Conservation (phyloP, 2,797 vertebrate species). For the Erithacus rubecula region DNA sequence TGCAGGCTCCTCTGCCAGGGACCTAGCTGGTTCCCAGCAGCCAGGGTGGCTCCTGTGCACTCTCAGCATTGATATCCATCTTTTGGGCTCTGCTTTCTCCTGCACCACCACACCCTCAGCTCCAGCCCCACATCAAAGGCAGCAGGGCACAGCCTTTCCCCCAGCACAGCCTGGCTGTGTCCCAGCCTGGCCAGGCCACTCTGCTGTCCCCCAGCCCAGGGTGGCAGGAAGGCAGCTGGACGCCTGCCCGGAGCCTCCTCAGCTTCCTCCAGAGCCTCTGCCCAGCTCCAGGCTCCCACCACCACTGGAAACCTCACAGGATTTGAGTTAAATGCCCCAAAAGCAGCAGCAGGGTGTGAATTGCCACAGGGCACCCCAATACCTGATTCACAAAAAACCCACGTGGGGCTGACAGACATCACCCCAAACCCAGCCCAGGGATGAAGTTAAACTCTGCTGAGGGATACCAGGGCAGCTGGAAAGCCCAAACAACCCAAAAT, state of each 20-base stretch:
- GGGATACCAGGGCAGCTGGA: rapidly evolving
- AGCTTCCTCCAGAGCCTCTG: not conserved
- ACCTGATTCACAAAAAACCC: not conserved
- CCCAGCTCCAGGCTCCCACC: not conserved
- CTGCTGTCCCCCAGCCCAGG: not conserved
- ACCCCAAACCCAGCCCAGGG: not conserved
- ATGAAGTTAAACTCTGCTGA: not conserved
- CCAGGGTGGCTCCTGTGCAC: rapidly evolving
- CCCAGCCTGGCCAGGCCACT: too few species aligned
- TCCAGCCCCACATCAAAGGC: not conserved
- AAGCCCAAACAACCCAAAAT: not conserved
- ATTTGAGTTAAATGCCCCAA: rapidly evolving
- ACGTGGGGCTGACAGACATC: rapidly evolving
- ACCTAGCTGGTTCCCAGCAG: rapidly evolving
- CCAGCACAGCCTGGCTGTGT: too few species aligned
- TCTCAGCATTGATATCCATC: not conserved
- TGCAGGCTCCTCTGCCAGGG: rapidly evolving
- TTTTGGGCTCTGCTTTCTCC: not conserved
- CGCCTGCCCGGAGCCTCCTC: rapidly evolving
- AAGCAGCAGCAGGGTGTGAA: not conserved
- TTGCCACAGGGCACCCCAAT: rapidly evolving
- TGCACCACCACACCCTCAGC: not conserved
- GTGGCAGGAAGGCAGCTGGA: not conserved
- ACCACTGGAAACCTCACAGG: not conserved
- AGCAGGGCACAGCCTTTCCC: not conserved